Base-by-base conservation (phyloP, 2,888 invertebrate species). In the Lasioglossum malachurum region DNA sequence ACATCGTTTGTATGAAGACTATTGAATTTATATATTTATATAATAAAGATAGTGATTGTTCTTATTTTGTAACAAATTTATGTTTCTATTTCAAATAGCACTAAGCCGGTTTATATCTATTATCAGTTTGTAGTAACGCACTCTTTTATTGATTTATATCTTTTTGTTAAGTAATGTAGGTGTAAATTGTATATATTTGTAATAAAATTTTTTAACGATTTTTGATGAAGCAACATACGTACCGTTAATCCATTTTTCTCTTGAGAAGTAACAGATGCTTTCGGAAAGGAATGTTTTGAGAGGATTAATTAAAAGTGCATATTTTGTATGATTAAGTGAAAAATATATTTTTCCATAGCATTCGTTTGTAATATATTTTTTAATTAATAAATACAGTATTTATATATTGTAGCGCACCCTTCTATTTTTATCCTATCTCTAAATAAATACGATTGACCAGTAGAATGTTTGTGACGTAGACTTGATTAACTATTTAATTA, bases 351-450 rank as follows among this genome's bases (percentile, higher is more conserved):
- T 74, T 72, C 8, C 12, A 46, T n/a, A 69, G 46, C 44, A 64
- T 79, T 64, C 75, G 81, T 85, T 89, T 92, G 92, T 92, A 91
- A 87, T 49, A 88, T 74, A 82, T 80, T 92, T 88, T 92, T 90
- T 79, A 87, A 87, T 81, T 88, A 93, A 93, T 93, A 93, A 93
- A 93, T 81, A 80, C 86, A 91, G 82, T 90, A 89, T 88, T 77
- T 89, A 83, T 89, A 83, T 82, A 90, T 82, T 85, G 78, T 31
- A 71, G 84, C 71, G 83, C 86, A 75, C 75, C 46, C 64, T 84
- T 83, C 87, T 83, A 79, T 85, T 88, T 44, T 87, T 82, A 74
- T 88, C 88, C 87, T 85, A 78, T 84, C 85, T 86, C 16, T 31
- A 41, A 77, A 73, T 69, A 46, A 57, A n/a, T 69, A n/a, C 72